Evolutionary conservation across 2,888 invertebrate genomes (phyloP).

Genomic region (Cyclophora albipunctata): DNA sequence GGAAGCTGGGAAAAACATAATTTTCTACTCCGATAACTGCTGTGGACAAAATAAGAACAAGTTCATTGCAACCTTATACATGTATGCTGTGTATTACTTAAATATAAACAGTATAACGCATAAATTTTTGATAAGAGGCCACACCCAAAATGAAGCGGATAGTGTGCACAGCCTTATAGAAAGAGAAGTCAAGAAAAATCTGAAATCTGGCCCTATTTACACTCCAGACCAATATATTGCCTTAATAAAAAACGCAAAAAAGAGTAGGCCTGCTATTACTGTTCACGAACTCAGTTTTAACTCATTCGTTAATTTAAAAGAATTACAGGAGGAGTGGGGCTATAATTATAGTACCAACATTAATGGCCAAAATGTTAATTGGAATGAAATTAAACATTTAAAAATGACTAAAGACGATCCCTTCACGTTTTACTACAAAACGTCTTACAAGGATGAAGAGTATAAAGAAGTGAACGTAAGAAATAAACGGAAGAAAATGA

Average conservation of each 20-base stretch:
- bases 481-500: constrained; percentile 13
- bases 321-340: constrained; percentile 19
- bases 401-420: constrained; percentile 6
- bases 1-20: constrained; percentile 6
- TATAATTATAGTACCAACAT: constrained; percentile 17
- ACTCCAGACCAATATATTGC: constrained; percentile 6
- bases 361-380: constrained; percentile 13
- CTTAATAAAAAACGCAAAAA: constrained; percentile 9
- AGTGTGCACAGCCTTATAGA: constrained; percentile 8
- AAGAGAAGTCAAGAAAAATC: constrained; percentile 7
- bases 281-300: constrained; percentile 16
- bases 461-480: constrained; percentile 14
- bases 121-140: constrained; percentile 33
- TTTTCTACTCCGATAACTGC: constrained; percentile 32
- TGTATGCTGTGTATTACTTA: constrained; percentile 14
- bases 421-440: constrained; percentile 12
- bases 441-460: constrained; percentile 11
- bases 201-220: constrained; percentile 9
- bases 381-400: constrained; percentile 16
- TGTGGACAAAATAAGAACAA: constrained; percentile 29
- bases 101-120: constrained; percentile 26
- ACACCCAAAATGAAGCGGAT: constrained; percentile 34
- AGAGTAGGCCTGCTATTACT: constrained; percentile 11
- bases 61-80: constrained; percentile 18
- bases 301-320: constrained; percentile 14